A percentile compares a stretch with the other conserved stretches of the same genome.
These are phyloP conservation scores for Gari tellinella DNA, from an alignment of 2,888 invertebrate genomes.

Conservation along the genomic window DNA sequence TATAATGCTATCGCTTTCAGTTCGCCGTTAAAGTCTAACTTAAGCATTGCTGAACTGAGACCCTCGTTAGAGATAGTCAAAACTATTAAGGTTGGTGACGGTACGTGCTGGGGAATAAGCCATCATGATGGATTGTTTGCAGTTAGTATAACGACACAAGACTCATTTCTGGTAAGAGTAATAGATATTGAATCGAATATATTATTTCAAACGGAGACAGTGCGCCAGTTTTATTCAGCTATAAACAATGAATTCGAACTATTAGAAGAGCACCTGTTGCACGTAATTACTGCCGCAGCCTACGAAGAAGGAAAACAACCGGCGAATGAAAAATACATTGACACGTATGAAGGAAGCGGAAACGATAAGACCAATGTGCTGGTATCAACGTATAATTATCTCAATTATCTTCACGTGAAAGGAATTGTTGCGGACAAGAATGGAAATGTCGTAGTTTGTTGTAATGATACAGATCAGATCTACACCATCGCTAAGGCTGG, in stretches of 20 bases:
- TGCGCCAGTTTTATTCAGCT: constrained; percentile 20
- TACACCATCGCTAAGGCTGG: constrained; percentile 40
- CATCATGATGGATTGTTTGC: constrained; percentile 36
- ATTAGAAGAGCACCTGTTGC: not conserved
- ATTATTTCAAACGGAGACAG: constrained; percentile 34
- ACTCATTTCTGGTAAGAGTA: constrained; percentile 33
- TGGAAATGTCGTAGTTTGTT: constrained; percentile 43
- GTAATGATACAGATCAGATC: constrained; percentile 49
- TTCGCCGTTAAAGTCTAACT: constrained; percentile 27
- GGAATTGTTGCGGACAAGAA: constrained; percentile 37
- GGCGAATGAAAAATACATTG: constrained; percentile 18
- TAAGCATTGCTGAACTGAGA: constrained; percentile 32
- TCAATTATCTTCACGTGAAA: constrained; percentile 42
- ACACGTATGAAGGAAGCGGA: constrained; percentile 11
- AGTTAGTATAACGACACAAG: constrained; percentile 27
- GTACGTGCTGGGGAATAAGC: constrained; percentile 43
- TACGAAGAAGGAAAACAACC: constrained; percentile 32
- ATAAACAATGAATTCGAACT: not conserved
- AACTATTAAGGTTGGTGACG: constrained; percentile 25
- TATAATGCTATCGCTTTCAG: constrained; percentile 30
- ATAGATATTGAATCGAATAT: constrained; percentile 34
- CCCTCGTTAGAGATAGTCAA: constrained; percentile 29
- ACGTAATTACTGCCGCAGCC: constrained; percentile 29
- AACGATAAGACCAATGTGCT: not conserved
- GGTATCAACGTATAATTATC: constrained; percentile 39